Conservation (phyloP, 2,797 vertebrate genomes). For the Coccyzus lansbergi region DNA sequence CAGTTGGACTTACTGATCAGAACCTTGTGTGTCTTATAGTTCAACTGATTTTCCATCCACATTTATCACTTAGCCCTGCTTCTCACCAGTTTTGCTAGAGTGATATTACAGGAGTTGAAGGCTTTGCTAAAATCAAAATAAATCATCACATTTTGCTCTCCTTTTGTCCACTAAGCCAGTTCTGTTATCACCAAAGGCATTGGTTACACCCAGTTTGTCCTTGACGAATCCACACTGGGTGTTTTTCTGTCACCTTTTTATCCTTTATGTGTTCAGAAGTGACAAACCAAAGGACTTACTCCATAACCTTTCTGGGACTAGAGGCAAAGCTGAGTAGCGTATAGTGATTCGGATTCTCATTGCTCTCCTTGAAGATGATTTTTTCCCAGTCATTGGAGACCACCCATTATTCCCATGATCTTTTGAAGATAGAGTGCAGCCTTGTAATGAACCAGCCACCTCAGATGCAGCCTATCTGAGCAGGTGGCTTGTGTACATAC, state of each 20-base stretch:
- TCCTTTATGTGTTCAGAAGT: neutral
- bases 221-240: neutral
- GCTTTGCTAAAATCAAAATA: neutral
- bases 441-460: neutral
- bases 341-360: neutral
- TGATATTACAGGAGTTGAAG: neutral
- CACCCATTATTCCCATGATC: neutral
- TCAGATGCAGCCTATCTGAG: neutral
- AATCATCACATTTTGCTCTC: neutral
- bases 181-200: neutral
- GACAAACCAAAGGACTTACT: neutral
- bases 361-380: neutral
- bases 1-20: neutral
- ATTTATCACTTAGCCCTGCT: neutral
- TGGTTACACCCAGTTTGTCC: neutral
- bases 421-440: neutral
- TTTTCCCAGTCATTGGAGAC: neutral
- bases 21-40: neutral
- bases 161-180: neutral
- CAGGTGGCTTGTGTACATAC: neutral
- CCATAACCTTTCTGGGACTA: neutral
- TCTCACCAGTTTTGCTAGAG: neutral
- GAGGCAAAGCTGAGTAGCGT: neutral
- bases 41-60: neutral
- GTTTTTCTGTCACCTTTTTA: neutral